These are phyloP conservation scores for Tachina fera DNA, from an alignment of 2,888 invertebrate genomes.

Conservation along the genomic window DNA sequence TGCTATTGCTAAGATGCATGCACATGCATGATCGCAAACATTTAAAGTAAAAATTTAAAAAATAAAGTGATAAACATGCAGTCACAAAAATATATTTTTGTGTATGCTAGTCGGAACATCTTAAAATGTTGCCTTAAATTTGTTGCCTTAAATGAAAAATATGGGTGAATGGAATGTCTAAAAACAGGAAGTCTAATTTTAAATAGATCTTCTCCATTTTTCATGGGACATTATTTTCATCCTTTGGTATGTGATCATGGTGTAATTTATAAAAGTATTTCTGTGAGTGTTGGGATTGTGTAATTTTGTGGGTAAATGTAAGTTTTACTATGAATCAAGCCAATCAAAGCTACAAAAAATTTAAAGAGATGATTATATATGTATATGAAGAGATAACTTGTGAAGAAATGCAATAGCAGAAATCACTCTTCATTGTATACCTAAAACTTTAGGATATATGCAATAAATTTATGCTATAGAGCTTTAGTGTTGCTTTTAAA, in stretches of 20 bases:
- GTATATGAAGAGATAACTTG: neutral
- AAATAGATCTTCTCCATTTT: conserved; percentile 45
- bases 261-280: conserved; percentile 15
- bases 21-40: neutral
- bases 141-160: neutral
- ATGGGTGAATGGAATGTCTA: neutral
- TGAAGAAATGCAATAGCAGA: neutral
- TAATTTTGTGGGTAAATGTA: conserved; percentile 53
- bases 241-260: conserved; percentile 1
- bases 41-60: neutral
- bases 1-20: neutral
- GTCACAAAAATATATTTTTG: neutral
- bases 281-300: conserved; percentile 39
- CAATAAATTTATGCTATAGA: too few species aligned
- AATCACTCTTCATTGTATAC: too few species aligned
- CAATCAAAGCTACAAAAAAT: conserved; percentile 56
- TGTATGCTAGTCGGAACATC: too few species aligned
- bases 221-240: neutral
- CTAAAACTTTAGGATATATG: too few species aligned
- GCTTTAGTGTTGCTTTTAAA: too few species aligned
- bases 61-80: conserved; percentile 37
- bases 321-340: conserved; percentile 64
- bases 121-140: neutral
- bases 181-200: conserved; percentile 9
- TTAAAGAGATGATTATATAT: conserved; percentile 5